A percentile compares a stretch with the other conserved stretches of the same genome.
phyloP scores from a whole-genome alignment of 2,888 invertebrate genomes.

The Pterobdella sp. region DNA sequence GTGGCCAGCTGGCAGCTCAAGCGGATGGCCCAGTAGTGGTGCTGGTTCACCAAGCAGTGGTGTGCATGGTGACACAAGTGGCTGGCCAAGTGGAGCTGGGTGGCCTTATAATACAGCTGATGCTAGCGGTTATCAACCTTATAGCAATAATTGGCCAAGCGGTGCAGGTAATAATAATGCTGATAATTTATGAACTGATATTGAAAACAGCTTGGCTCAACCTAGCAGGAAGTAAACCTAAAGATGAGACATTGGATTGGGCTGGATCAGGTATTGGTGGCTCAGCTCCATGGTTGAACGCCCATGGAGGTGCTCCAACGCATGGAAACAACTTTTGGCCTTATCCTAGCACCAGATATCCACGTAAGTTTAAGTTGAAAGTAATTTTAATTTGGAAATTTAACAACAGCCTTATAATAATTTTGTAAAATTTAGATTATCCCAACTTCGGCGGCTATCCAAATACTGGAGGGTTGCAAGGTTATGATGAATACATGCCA shows the following conservation, averaged over 20 bases:
- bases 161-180: background rate
- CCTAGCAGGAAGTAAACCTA: too few relatives aligned
- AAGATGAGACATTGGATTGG: too few relatives aligned
- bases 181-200: too few relatives aligned
- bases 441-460: background rate
- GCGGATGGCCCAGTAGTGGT: background rate
- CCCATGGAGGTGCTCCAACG: too few relatives aligned
- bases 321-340: too few relatives aligned
- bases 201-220: too few relatives aligned
- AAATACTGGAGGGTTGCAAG: background rate
- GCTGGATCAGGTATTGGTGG: background rate
- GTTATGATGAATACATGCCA: constrained; percentile 3
- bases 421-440: too few relatives aligned
- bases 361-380: too few relatives aligned
- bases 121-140: background rate
- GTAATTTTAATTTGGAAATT: too few relatives aligned
- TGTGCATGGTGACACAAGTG: background rate
- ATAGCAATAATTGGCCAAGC: background rate
- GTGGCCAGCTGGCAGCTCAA: background rate
- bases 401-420: too few relatives aligned
- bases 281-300: too few relatives aligned
- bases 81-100: background rate
- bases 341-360: too few relatives aligned
- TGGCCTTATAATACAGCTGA: background rate
- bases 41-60: background rate